These are phyloP conservation scores for Kobus ellipsiprymnus DNA, from an alignment of 2,113 vertebrate species.

Conservation along the genomic window DNA sequence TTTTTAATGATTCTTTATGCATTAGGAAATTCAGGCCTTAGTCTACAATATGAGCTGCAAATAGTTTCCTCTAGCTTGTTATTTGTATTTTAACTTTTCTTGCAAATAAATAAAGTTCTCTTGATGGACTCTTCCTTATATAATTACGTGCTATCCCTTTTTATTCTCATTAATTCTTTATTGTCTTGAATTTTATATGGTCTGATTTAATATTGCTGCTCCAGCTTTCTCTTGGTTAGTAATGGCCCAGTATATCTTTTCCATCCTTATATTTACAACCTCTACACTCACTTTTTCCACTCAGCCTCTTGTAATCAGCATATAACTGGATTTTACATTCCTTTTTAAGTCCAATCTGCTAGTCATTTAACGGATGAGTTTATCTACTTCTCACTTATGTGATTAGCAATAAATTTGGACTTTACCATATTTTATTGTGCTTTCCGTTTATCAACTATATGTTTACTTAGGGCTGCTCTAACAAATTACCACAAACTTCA, in stretches of 20 bases:
- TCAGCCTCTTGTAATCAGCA: background rate
- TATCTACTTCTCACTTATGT: background rate
- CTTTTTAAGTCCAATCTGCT: background rate
- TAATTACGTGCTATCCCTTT: background rate
- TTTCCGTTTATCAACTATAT: background rate
- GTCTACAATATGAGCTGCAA: background rate
- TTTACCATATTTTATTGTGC: background rate
- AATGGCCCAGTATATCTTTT: background rate
- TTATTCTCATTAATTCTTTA: conserved; percentile 13
- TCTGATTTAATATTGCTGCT: background rate
- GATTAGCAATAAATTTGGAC: background rate
- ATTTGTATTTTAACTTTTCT: conserved; percentile 15
- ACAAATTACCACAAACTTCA: background rate
- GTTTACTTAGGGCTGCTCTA: background rate
- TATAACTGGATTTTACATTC: background rate
- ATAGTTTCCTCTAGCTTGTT: background rate
- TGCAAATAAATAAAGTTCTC: background rate
- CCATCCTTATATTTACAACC: background rate
- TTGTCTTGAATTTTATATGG: background rate
- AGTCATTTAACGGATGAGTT: background rate
- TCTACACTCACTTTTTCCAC: background rate
- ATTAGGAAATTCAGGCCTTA: background rate
- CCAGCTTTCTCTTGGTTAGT: background rate
- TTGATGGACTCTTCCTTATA: background rate
- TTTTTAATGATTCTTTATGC: background rate